Conservation (phyloP, 1,140 invertebrate species). For the Daktulosphaira vitifoliae region DNA sequence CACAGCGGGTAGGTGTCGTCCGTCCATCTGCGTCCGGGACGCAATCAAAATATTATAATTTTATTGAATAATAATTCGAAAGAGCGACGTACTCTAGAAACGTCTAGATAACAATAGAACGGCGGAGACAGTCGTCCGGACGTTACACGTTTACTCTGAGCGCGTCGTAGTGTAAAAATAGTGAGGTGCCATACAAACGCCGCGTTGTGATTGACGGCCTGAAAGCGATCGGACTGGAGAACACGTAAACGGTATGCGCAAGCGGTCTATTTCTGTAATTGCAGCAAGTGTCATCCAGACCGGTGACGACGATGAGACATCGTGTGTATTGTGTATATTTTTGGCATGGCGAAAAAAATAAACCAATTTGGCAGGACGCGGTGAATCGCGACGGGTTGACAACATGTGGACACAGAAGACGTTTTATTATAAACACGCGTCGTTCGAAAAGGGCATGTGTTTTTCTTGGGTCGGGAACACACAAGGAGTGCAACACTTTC, state of each 20-base stretch:
- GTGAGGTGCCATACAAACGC: too few species aligned
- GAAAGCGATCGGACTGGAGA: too few species aligned
- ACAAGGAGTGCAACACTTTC: not conserved
- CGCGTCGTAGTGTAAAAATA: too few species aligned
- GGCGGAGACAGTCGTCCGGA: not conserved
- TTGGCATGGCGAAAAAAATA: conserved; percentile 4
- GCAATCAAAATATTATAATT: not conserved
- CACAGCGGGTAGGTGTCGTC: conserved; percentile 26
- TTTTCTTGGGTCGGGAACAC: not conserved
- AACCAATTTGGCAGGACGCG: conserved; percentile 11
- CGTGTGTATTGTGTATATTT: conserved; percentile 6
- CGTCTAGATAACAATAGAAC: not conserved
- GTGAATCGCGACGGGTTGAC: conserved; percentile 10
- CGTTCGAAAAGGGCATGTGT: conserved; percentile 10
- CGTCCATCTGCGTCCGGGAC: not conserved
- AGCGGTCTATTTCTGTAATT: not conserved
- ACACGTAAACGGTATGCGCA: not conserved
- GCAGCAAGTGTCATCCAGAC: not conserved
- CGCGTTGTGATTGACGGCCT: too few species aligned
- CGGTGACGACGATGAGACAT: not conserved
- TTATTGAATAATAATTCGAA: too few species aligned
- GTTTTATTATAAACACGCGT: conserved; percentile 2
- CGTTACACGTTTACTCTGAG: not conserved
- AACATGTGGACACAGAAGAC: conserved; percentile 14
- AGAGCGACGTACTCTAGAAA: too few species aligned